Conservation (phyloP, 2,113 vertebrate species). For the Bos javanicus region DNA sequence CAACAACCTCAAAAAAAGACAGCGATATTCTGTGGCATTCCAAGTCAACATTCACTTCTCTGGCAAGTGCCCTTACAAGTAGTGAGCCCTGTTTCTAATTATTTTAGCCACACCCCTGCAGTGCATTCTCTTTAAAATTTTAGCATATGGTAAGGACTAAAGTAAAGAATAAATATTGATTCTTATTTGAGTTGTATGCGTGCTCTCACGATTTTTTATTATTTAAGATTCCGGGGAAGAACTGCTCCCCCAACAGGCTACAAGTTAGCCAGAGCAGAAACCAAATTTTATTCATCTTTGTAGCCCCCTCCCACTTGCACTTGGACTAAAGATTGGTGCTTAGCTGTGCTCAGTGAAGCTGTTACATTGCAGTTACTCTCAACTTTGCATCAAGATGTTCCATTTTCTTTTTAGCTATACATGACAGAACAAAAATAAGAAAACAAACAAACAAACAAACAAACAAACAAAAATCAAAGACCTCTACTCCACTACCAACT, state of each 20-base stretch:
- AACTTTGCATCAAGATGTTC: not conserved
- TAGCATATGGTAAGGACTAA: constrained; percentile 49
- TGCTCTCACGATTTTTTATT: not conserved
- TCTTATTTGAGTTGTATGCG: constrained; percentile 37
- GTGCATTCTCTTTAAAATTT: constrained; percentile 40
- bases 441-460: not conserved
- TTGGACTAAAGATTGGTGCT: not conserved
- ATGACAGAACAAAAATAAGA: not conserved
- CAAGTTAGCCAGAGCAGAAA: not conserved
- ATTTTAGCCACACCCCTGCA: constrained; percentile 26
- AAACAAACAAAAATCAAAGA: not conserved
- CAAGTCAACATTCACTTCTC: constrained; percentile 20
- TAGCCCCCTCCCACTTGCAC: not conserved
- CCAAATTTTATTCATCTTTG: not conserved
- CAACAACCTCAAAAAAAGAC: not conserved
- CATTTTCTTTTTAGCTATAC: not conserved
- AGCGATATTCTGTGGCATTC: constrained; percentile 2
- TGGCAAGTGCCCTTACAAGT: constrained; percentile 33
- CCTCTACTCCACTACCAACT: not conserved
- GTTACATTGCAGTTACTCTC: not conserved
- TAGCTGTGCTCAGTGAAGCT: not conserved
- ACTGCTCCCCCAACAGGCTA: not conserved
- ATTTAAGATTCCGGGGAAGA: not conserved
- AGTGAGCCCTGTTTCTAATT: constrained; percentile 63
- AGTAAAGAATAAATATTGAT: constrained; percentile 55